These are phyloP conservation scores for Eurytoma californica DNA, from an alignment of 2,888 invertebrate genomes.

Conservation along the genomic window DNA sequence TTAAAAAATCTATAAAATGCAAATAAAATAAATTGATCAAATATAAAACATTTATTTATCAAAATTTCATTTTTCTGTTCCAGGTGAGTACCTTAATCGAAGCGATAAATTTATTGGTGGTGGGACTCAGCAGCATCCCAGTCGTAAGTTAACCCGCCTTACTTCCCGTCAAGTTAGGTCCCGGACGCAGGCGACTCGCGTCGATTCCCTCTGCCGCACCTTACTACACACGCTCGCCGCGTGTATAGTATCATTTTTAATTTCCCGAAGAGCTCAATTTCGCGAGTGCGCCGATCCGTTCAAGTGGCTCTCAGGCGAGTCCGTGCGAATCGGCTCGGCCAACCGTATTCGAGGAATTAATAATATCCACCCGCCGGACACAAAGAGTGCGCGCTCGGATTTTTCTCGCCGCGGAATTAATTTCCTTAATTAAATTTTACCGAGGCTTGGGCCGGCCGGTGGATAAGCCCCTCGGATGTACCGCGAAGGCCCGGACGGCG, in stretches of 20 bases:
- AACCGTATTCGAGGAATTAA: slow-evolving; percentile 49
- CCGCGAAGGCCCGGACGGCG: no score
- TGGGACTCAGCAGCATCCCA: not conserved
- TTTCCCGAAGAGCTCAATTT: slow-evolving; percentile 53
- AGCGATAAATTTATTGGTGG: not conserved
- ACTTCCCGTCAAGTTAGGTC: not conserved
- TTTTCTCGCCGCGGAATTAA: slow-evolving; percentile 16
- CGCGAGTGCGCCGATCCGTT: slow-evolving; percentile 49
- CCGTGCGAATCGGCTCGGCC: not conserved
- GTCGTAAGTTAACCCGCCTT: slow-evolving; percentile 25
- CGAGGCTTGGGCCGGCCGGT: not conserved
- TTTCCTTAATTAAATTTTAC: slow-evolving; percentile 37
- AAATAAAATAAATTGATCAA: no score
- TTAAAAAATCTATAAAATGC: no score
- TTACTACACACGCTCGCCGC: no score
- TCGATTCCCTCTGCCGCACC: no score
- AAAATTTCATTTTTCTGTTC: slow-evolving; percentile 36
- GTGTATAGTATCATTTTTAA: slow-evolving; percentile 43
- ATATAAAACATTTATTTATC: not conserved
- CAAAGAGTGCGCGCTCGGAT: not conserved
- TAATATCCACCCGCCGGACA: slow-evolving; percentile 19
- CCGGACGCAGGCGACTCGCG: slow-evolving; percentile 8
- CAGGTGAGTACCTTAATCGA: slow-evolving; percentile 44
- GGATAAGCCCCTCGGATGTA: no score
- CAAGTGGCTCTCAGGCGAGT: slow-evolving; percentile 7